These are phyloP conservation scores for Perodicticus potto DNA, from an alignment of 2,797 vertebrate genomes.

Conservation along the genomic window DNA sequence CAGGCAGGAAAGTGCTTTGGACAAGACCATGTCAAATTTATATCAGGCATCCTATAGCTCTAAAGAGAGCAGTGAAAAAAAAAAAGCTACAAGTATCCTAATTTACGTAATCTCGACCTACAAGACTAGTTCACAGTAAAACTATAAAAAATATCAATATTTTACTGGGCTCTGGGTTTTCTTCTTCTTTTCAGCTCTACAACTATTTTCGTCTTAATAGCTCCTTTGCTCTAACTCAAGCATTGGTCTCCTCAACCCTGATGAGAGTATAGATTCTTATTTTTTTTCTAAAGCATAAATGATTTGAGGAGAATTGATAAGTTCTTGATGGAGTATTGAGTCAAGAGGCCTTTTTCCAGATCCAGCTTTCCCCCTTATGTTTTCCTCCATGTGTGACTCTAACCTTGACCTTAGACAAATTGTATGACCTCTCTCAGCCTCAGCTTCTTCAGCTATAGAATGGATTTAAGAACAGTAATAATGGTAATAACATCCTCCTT, in stretches of 20 bases:
- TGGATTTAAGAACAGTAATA: not conserved
- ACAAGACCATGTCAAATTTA: slow-evolving; percentile 3
- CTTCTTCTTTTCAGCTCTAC: not conserved
- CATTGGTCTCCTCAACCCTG: not conserved
- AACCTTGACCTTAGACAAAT: not conserved
- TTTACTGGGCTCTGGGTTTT: not conserved
- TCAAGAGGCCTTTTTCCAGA: not conserved
- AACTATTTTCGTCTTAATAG: slow-evolving; percentile 36
- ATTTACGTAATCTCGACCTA: not conserved
- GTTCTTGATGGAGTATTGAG: not conserved
- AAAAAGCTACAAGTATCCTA: not conserved
- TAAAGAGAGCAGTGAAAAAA: not conserved
- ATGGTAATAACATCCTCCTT: not conserved
- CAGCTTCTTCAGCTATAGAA: slow-evolving; percentile 21
- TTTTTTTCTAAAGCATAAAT: not conserved
- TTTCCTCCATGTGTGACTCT: not conserved
- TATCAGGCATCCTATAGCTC: not conserved
- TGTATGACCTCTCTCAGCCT: not conserved
- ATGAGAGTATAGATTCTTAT: not conserved
- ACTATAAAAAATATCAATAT: not conserved
- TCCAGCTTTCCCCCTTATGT: not conserved
- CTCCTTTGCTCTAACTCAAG: not conserved
- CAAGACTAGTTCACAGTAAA: not conserved
- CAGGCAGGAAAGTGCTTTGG: slow-evolving; percentile 8
- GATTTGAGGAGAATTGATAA: not conserved